Evolutionary conservation across 1,140 invertebrate genomes (phyloP), one percentile per base, ranked within the genome.

Genomic region (Trigoniulus corallinus): DNA sequence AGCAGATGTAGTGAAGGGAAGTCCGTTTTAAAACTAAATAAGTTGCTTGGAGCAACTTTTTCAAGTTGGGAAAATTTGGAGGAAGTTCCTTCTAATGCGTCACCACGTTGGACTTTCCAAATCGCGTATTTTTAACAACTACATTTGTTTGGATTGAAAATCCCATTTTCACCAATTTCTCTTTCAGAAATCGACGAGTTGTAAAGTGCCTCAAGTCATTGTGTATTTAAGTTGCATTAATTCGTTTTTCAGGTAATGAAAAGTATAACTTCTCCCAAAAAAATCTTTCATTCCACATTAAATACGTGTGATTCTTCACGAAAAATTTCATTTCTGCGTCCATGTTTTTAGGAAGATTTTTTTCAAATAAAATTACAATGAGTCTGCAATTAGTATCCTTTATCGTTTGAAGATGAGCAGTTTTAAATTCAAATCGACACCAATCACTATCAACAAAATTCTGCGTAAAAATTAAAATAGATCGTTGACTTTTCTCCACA

Each of bases 241-340:
- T n/a, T n/a, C n/a, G n/a, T n/a, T n/a, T 37, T 37, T 37, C 34
- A 10, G 10, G 10, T 37, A 37, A 10, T n/a, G n/a, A n/a, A n/a
- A 37, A n/a, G 34, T 10, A 37, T 45, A 96, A 72, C 68, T 93
- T 93, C 61, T 91, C 81, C 89, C 89, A 95, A 69, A 95, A 95
- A 59, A 84, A 78, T 63, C 85, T 82, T 69, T 93, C 88, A 50
- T 84, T 85, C 83, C 86, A 91, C 61, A 87, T 81, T 58, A 93
- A 69, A 79, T 84, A 63, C 2, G 86, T 88, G 53, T 61, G 63
- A 34, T 61, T 65, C 43, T 67, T 65, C 15, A 68, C 55, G 56
- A 64, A 69, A n/a, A 63, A 44, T 48, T 61, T 55, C 12, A 69
- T 56, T 44, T 69, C 65, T 12, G 61, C 54, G 43, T 67, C 66